Base-by-base conservation (phyloP, 1,140 invertebrate genomes). In the Tetramorium alpestre region DNA sequence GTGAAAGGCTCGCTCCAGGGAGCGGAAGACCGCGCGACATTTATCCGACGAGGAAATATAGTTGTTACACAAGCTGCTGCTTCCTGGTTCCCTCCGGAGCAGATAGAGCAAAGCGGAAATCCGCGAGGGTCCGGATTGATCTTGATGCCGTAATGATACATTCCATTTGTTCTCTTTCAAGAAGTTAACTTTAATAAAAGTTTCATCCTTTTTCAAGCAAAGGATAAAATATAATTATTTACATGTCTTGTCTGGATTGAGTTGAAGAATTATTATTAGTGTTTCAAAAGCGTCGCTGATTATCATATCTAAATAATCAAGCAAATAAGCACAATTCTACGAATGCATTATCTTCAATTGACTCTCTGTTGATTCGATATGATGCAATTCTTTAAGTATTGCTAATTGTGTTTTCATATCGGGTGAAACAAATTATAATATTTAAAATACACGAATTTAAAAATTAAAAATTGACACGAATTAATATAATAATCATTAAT, bases 1-100 rank as follows among this genome's bases (percentile, higher is more conserved):
- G 65, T 75, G 65, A 88, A 73, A 80, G 76, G 60, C 33, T 69
- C n/a, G 62, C 85, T 76, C 16, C 41, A 11, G 62, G 85, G 77
- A 86, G 10, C 75, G 84, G 67, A 88, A 88, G 47, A 62, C 7
- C 51, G 38, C 33, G 33, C 51, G 86, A 51, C 78, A 44, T 81
- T 76, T 70, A 54, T 64, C 38, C 41, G 56, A 81, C 22, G 69
- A 88, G 85, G 77, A 87, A 88, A 78, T 56, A 54, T 28, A 76
- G 72, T 82, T 51, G 85, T 87, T 87, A 60, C 70, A 60, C 70
- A 88, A 88, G 77, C 80, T 88, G 28, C 62, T 47, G 33, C 49
- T 87, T 87, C 54, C 47, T 58, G 58, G 18, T 80, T 73, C 51
- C 51, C 33, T 81, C 5, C 33, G 56, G 67, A 82, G 18, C 6